A percentile compares a stretch with the other conserved stretches of the same genome.
Conservation (phyloP, 1,140 invertebrate genomes). For the Steinernema feltiae region DNA sequence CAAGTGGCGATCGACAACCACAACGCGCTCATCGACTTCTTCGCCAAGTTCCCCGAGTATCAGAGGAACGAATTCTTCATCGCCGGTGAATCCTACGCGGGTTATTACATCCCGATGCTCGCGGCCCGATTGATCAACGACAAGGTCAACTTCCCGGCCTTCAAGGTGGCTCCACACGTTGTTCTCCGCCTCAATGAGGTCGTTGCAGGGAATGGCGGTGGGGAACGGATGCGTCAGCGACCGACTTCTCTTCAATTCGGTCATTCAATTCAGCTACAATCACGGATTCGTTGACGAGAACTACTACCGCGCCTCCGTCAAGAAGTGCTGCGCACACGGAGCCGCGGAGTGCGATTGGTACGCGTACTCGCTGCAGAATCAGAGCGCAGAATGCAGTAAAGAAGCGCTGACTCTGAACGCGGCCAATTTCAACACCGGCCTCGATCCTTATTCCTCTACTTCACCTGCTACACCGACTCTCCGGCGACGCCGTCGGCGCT, state of each 20-base stretch:
- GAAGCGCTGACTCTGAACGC: slow-evolving; percentile 14
- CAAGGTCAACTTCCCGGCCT: slow-evolving; percentile 30
- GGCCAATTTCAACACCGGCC: slow-evolving; percentile 36
- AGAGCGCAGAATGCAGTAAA: background rate
- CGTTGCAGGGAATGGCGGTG: slow-evolving; percentile 37
- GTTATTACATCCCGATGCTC: slow-evolving; percentile 58
- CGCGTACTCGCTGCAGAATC: slow-evolving; percentile 10
- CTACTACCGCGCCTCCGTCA: background rate
- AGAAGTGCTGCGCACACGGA: background rate
- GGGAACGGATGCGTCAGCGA: slow-evolving; percentile 46
- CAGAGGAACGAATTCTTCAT: slow-evolving; percentile 68
- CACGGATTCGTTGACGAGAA: slow-evolving; percentile 40
- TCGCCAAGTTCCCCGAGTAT: slow-evolving; percentile 59
- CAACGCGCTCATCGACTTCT: slow-evolving; percentile 60
- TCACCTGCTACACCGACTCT: slow-evolving; percentile 35
- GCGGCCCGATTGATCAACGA: slow-evolving; percentile 20
- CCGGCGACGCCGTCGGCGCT: background rate
- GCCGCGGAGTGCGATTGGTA: slow-evolving; percentile 28
- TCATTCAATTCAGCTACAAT: slow-evolving; percentile 35
- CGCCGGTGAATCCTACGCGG: slow-evolving; percentile 79
- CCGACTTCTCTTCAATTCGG: slow-evolving; percentile 31
- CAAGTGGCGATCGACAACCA: slow-evolving; percentile 59
- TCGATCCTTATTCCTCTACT: slow-evolving; percentile 45
- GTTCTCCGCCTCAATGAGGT: background rate
- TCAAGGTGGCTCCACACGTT: slow-evolving; percentile 26